Base-by-base conservation (phyloP, 2,888 invertebrate species). In the Formica aserva region DNA sequence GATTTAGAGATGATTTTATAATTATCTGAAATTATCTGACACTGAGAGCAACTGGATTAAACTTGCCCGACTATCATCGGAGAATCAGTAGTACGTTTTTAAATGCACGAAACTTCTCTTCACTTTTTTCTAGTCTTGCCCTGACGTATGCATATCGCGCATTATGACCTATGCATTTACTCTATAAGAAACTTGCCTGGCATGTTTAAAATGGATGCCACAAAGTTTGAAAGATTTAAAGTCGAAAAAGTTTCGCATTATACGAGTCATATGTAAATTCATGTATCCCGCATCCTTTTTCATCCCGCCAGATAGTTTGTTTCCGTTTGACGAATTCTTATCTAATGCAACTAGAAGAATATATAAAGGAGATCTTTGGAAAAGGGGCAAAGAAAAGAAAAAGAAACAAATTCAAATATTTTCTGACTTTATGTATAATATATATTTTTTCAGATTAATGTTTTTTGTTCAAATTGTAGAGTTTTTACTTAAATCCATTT, bases 171-270 rank as follows among this genome's bases (percentile, higher is more conserved):
- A 32, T 72, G 74, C 57, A 60, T 78, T 78, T 57, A 72, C 45
- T 45, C 13, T 6, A 45, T 35, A 80, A 60, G 78, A 72, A 60
- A 74, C 60, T 80, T 60, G 74, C 71, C 26, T 77, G 77, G 29
- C 77, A 77, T 22, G 32, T 71, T 60, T 60, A 41, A 78, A 72
- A 60, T 78, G 45, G 41, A 72, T 72, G 74, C 60, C 60, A 13
- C 26, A 35, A 60, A 80, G 57, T 80, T 74, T 45, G 74, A 35
- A 80, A 74, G 78, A 80, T 60, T 60, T 72, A 45, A 80, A 45
- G 35, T 35, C 60, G 9, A 45, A 74, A 74, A 74, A 78, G 57
- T 78, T 78, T 60, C 18, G 13, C 32, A n/a, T 78, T 80, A 72
- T 52, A 52, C 52, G 52, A 60, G 45, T 60, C 18, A 8, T 62